Evolutionary conservation across 2,113 vertebrate species (phyloP).

Genomic region (Baryphthengus martii): DNA sequence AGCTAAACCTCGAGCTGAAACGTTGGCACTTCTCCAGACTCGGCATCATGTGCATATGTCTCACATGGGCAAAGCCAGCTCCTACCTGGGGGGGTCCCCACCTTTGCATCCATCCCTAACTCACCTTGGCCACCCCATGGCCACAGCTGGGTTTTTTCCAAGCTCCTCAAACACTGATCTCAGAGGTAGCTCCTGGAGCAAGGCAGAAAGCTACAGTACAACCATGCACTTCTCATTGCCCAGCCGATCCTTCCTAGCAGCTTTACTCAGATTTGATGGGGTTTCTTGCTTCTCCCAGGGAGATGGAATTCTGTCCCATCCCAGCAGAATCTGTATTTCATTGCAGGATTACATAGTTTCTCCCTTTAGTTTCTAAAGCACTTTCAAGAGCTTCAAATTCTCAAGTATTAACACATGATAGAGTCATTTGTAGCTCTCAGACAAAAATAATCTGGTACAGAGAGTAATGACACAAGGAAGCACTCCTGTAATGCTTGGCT

Average conservation of each 20-base stretch:
- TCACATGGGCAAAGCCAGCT: background rate
- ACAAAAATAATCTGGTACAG: background rate
- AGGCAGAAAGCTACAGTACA: background rate
- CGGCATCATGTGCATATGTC: background rate
- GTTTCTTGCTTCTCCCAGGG: background rate
- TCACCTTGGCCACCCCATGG: background rate
- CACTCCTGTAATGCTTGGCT: background rate
- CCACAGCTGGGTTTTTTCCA: background rate
- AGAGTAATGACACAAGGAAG: background rate
- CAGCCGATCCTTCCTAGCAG: background rate
- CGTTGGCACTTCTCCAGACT: fast-evolving
- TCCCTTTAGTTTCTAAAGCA: background rate
- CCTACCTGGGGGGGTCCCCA: background rate
- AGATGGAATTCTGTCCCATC: background rate
- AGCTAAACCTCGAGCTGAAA: background rate
- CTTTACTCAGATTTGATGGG: background rate
- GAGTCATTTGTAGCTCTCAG: background rate
- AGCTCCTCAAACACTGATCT: background rate
- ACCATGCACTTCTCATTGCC: background rate
- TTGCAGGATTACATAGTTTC: background rate
- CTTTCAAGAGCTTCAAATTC: background rate
- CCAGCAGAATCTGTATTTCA: background rate
- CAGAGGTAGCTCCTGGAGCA: background rate
- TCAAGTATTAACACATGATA: background rate
- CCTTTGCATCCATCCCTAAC: background rate